Percentiles rank a stretch among this genome's conserved stretches.
Evolutionary conservation across 2,797 vertebrate genomes (phyloP).

Genomic region (Pseudochirops cupreus): DNA sequence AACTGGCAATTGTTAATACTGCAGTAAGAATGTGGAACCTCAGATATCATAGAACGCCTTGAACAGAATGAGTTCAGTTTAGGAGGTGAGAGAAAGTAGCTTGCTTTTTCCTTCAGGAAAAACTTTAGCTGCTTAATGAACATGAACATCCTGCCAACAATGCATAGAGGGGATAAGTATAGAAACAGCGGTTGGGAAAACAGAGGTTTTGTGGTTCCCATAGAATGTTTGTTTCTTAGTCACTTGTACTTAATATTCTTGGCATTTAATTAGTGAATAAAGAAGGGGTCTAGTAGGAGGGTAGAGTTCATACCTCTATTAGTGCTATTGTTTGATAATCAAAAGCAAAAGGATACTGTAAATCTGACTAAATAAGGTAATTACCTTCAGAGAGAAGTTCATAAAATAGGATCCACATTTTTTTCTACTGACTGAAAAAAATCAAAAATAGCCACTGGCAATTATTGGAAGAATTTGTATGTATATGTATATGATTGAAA

Average conservation of each 20-base stretch:
- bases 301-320: neutral
- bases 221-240: neutral
- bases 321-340: neutral
- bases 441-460: neutral
- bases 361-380: neutral
- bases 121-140: neutral
- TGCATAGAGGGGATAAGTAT: slow-evolving; percentile 3
- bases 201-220: neutral
- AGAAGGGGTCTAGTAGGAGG: neutral
- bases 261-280: neutral
- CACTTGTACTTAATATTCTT: neutral
- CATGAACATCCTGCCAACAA: neutral
- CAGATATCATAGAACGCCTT: neutral
- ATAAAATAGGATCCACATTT: neutral
- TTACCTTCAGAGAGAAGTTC: neutral
- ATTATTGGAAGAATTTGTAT: neutral
- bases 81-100: neutral
- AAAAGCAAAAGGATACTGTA: neutral
- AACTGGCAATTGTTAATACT: neutral
- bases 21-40: neutral
- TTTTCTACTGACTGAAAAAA: neutral
- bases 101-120: neutral
- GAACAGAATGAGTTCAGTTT: neutral
- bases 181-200: neutral
- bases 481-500: neutral